Evolutionary conservation across 2,797 vertebrate genomes (phyloP).

Genomic region (Knipowitschia caucasica): DNA sequence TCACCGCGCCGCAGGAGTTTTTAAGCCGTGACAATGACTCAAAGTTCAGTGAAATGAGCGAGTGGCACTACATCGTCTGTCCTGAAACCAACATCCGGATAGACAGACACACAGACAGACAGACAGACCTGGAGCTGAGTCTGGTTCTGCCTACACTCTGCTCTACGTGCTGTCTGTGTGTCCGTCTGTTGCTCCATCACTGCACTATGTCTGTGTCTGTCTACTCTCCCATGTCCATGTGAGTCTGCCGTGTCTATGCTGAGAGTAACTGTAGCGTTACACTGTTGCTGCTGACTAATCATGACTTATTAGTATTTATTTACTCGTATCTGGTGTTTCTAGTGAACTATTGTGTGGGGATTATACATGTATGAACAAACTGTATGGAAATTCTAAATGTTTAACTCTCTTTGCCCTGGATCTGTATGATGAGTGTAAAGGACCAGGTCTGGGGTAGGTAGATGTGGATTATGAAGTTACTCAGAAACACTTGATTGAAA

Average conservation of each 20-base stretch:
- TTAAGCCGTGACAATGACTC: slow-evolving; percentile 53
- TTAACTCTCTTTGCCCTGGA: slow-evolving; percentile 23
- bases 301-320: not conserved
- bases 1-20: slow-evolving; percentile 60
- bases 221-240: slow-evolving; percentile 79
- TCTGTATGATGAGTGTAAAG: slow-evolving; percentile 22
- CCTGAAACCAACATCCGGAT: slow-evolving; percentile 74
- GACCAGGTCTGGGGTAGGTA: slow-evolving; percentile 25
- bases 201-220: slow-evolving; percentile 73
- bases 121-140: slow-evolving; percentile 76
- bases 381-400: slow-evolving; percentile 18
- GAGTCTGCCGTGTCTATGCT: slow-evolving; percentile 71
- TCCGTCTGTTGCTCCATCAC: slow-evolving; percentile 42
- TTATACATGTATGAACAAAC: slow-evolving; percentile 2
- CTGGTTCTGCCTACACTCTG: slow-evolving; percentile 77
- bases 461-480: slow-evolving; percentile 14
- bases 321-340: slow-evolving; percentile 1
- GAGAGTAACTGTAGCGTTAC: slow-evolving; percentile 46
- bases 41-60: slow-evolving; percentile 61
- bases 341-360: slow-evolving; percentile 20
- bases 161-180: slow-evolving; percentile 76
- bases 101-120: slow-evolving; percentile 84
- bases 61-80: slow-evolving; percentile 74
- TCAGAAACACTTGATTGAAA: slow-evolving; percentile 14
- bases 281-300: slow-evolving; percentile 35